These are phyloP conservation scores for Dendrocincla tyrannina DNA, from an alignment of 2,797 vertebrate species.

Conservation along the genomic window DNA sequence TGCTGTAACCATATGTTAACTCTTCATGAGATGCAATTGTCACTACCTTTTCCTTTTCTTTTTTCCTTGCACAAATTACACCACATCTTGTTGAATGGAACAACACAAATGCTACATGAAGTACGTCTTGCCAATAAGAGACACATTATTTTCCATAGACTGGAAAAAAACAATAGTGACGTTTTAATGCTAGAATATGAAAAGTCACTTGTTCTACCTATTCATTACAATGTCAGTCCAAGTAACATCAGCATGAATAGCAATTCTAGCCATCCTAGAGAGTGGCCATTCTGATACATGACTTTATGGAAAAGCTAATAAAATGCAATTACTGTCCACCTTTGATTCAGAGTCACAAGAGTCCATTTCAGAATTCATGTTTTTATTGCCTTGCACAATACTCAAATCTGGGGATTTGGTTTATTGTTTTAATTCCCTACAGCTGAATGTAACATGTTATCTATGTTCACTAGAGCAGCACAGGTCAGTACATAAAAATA, in stretches of 20 bases:
- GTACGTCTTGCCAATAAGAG: conserved; percentile 29
- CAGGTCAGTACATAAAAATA: conserved; percentile 54
- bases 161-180: conserved; percentile 46
- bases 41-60: conserved; percentile 18
- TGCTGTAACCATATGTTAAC: conserved; percentile 65
- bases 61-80: conserved; percentile 12
- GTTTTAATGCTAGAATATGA: conserved; percentile 47
- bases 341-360: conserved; percentile 60
- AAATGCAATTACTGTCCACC: conserved; percentile 62
- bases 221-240: conserved; percentile 41
- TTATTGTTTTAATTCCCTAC: conserved; percentile 69
- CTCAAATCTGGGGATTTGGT: conserved; percentile 36
- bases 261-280: not conserved
- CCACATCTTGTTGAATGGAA: not conserved
- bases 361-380: conserved; percentile 34
- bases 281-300: conserved; percentile 24
- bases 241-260: not conserved
- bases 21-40: conserved; percentile 20
- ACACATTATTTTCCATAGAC: conserved; percentile 43
- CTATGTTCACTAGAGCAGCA: conserved; percentile 19
- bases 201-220: conserved; percentile 20
- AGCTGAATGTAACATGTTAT: conserved; percentile 58
- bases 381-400: conserved; percentile 29
- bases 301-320: conserved; percentile 56
- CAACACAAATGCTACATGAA: conserved; percentile 51